Conservation (phyloP, 2,113 vertebrate species). For the Elephantulus edwardii region DNA sequence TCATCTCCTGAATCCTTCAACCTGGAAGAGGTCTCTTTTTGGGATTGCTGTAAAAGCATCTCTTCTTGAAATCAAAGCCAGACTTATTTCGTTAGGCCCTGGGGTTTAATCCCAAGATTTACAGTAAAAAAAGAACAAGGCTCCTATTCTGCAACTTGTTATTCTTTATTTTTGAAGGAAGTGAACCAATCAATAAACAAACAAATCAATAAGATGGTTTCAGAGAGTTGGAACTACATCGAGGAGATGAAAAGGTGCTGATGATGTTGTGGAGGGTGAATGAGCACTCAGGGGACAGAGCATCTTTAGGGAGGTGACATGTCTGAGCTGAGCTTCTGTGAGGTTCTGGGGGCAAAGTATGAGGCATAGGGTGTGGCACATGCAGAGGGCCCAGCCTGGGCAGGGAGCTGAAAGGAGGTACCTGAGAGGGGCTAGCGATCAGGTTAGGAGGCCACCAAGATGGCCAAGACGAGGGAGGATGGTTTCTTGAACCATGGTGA, state of each 20-base stretch:
- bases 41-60: background rate
- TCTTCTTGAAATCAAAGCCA: background rate
- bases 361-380: background rate
- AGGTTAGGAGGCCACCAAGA: background rate
- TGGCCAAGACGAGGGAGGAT: fast-evolving
- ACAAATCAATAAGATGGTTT: background rate
- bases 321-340: background rate
- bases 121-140: too few species aligned
- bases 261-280: background rate
- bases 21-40: background rate
- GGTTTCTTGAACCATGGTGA: background rate
- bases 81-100: too few species aligned
- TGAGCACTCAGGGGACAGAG: background rate
- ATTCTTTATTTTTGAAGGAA: background rate
- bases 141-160: background rate
- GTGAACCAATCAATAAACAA: background rate
- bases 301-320: background rate
- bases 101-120: too few species aligned
- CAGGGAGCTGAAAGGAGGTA: background rate
- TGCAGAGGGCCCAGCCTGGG: background rate
- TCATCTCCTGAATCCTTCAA: background rate
- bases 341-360: background rate
- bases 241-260: background rate
- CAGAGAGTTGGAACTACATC: background rate
- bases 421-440: background rate